Conservation (phyloP, 2,113 vertebrate genomes). For the Lepus europaeus region DNA sequence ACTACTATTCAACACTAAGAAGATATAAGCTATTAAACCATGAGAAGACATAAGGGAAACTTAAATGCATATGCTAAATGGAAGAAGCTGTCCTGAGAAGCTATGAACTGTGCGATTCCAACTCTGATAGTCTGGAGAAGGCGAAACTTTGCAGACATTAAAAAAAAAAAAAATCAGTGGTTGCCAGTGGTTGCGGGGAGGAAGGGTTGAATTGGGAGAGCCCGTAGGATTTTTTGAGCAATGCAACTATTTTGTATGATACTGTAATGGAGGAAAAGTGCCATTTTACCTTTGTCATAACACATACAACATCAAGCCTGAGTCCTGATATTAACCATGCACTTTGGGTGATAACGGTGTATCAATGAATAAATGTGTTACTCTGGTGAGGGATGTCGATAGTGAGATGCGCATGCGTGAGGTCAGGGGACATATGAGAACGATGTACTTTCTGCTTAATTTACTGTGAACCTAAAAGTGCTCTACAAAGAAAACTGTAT, state of each 20-base stretch:
- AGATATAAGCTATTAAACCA: background rate
- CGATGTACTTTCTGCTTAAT: background rate
- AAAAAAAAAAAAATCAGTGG: background rate
- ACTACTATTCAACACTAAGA: slow-evolving; percentile 16
- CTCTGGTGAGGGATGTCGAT: background rate
- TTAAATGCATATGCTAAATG: background rate
- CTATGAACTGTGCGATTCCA: background rate
- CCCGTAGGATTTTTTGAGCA: background rate
- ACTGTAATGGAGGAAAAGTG: too few relatives aligned
- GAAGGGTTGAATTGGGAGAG: background rate
- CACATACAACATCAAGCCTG: background rate
- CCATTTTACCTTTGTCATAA: background rate
- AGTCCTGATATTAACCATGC: background rate
- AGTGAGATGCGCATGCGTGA: background rate
- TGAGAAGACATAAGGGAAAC: slow-evolving; percentile 28
- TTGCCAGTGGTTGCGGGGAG: background rate
- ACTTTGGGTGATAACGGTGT: background rate
- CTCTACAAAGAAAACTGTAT: background rate
- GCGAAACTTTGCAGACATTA: background rate
- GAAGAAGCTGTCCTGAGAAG: slow-evolving; percentile 24
- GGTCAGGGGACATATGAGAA: background rate
- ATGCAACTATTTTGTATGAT: background rate
- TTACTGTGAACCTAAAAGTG: background rate
- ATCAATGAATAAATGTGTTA: background rate
- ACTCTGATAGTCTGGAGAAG: slow-evolving; percentile 9